These are phyloP conservation scores for Malthinus flaveolus DNA, from an alignment of 2,888 invertebrate genomes.

Conservation along the genomic window DNA sequence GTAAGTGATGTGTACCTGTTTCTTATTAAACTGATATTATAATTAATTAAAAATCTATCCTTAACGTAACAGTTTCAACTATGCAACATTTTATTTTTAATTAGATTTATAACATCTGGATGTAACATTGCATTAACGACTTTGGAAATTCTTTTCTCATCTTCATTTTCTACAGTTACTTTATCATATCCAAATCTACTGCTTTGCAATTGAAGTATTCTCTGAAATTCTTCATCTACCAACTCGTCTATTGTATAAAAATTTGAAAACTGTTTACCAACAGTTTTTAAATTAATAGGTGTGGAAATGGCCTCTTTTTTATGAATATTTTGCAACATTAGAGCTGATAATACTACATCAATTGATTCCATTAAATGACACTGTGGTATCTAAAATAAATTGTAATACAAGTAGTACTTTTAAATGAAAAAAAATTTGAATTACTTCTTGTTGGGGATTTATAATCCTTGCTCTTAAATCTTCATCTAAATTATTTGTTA, in stretches of 20 bases:
- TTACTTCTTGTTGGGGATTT: slow-evolving; percentile 40
- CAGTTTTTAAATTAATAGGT: neutral
- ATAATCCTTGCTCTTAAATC: slow-evolving; percentile 58
- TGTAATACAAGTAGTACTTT: neutral
- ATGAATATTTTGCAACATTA: neutral
- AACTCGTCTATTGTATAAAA: slow-evolving; percentile 33
- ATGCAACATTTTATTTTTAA: slow-evolving; percentile 48
- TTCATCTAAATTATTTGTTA: slow-evolving; percentile 60
- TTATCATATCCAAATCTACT: slow-evolving; percentile 48
- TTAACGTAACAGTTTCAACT: slow-evolving; percentile 5
- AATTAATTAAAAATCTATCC: neutral
- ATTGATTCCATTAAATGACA: neutral
- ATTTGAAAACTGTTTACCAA: neutral
- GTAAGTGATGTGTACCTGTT: too few species aligned
- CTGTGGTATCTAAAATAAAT: neutral
- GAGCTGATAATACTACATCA: neutral
- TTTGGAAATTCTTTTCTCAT: slow-evolving; percentile 49
- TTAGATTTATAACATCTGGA: slow-evolving; percentile 60
- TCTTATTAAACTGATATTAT: too few species aligned
- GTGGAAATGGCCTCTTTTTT: neutral
- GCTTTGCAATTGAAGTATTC: slow-evolving; percentile 39
- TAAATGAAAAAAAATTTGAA: neutral
- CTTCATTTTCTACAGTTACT: slow-evolving; percentile 5
- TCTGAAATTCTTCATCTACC: slow-evolving; percentile 34
- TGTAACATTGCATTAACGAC: slow-evolving; percentile 70